phyloP scores from a whole-genome alignment of 23 tunicate genomes.

The Styela clava region DNA sequence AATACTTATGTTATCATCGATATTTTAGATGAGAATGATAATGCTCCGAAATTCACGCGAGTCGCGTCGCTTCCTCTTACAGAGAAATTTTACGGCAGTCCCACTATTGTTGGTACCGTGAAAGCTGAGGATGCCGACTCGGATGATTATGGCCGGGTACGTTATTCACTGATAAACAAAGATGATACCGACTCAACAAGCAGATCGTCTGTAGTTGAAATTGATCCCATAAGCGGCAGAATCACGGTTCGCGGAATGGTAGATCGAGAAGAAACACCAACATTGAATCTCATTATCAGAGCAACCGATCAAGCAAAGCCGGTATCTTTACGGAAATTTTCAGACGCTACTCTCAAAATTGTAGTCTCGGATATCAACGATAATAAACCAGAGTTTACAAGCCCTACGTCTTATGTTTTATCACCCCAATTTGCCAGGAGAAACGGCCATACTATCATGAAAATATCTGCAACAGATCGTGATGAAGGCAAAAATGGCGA shows the following conservation, averaged over 20 bases:
- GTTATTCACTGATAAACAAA: constrained; percentile 12
- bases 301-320: constrained; percentile 18
- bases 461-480: not conserved
- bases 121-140: constrained; percentile 34
- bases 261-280: constrained; percentile 52
- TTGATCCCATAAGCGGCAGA: constrained; percentile 30
- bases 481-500: constrained; percentile 17
- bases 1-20: constrained; percentile 26
- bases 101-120: constrained; percentile 23
- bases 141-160: constrained; percentile 13
- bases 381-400: constrained; percentile 6
- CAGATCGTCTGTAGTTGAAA: constrained; percentile 2
- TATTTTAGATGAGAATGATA: constrained; percentile 45
- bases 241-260: constrained; percentile 44
- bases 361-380: constrained; percentile 16
- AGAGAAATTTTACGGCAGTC: constrained; percentile 42
- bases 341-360: not conserved
- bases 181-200: not conserved
- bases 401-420: not conserved
- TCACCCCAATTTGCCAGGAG: not conserved
- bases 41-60: constrained; percentile 27
- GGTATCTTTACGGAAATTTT: not conserved
- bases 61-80: constrained; percentile 10
- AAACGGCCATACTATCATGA: not conserved
- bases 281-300: constrained; percentile 33